phyloP scores from a whole-genome alignment of 1,140 invertebrate genomes.

The Brachionus plicatilis region DNA sequence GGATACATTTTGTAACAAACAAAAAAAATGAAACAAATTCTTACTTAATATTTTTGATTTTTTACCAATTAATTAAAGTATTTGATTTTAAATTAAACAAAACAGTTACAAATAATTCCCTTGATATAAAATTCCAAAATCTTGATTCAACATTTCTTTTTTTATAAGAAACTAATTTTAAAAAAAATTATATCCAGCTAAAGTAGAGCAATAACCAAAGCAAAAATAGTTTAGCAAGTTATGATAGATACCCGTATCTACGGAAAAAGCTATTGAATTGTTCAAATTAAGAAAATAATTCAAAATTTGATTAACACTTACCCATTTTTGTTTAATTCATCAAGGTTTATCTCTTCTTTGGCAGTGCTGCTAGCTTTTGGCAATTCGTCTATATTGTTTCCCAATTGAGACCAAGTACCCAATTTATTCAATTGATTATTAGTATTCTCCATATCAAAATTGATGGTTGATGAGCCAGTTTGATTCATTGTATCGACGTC shows the following conservation, averaged over 20 bases:
- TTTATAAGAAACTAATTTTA: too few species aligned
- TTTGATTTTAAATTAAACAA: too few species aligned
- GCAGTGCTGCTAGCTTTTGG: constrained; percentile 23
- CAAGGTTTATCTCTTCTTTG: background rate
- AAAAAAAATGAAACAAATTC: too few species aligned
- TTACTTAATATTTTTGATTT: too few species aligned
- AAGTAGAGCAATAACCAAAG: background rate
- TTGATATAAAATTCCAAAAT: too few species aligned
- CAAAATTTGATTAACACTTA: background rate
- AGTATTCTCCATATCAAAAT: background rate
- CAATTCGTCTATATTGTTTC: background rate
- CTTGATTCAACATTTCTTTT: too few species aligned
- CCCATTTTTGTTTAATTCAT: background rate
- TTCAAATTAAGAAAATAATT: background rate
- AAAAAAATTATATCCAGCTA: too few species aligned
- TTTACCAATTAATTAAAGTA: too few species aligned
- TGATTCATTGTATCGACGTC: background rate
- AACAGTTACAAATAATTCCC: too few species aligned
- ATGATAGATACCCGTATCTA: background rate
- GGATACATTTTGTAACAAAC: too few species aligned
- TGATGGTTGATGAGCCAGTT: background rate
- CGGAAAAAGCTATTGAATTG: background rate
- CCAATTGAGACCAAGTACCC: background rate
- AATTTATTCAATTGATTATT: background rate
- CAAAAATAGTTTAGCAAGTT: background rate